Percentiles rank a stretch among this genome's conserved stretches.
Conservation (phyloP, 2,113 vertebrate species). For the Peromyscus californicus region DNA sequence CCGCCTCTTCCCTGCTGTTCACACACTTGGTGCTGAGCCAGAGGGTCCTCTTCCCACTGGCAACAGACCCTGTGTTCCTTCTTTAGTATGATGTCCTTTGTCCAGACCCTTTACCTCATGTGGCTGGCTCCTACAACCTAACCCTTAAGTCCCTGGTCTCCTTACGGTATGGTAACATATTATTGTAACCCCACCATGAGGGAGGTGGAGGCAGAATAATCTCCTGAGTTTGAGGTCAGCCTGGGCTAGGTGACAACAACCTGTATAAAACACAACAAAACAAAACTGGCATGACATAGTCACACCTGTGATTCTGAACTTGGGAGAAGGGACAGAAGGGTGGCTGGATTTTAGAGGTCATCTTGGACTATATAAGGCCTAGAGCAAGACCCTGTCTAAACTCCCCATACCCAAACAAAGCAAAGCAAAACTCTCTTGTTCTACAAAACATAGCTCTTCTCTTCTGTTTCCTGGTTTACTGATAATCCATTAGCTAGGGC, state of each 20-base stretch:
- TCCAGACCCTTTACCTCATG: not conserved
- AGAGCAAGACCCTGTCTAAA: not conserved
- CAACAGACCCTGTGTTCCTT: not conserved
- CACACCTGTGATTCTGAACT: not conserved
- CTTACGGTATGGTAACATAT: not conserved
- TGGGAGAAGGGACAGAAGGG: not conserved
- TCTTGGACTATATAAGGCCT: not conserved
- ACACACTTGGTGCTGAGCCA: not conserved
- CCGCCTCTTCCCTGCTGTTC: not conserved
- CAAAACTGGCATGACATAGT: not conserved
- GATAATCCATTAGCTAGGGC: not conserved
- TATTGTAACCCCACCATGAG: not conserved
- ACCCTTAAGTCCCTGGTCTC: not conserved
- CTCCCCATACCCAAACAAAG: not conserved
- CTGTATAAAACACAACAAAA: not conserved
- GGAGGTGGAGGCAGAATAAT: not conserved
- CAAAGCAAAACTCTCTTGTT: not conserved
- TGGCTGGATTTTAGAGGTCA: not conserved
- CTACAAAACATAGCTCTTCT: not conserved
- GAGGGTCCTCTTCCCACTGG: accelerated
- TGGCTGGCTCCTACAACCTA: not conserved
- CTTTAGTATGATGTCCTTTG: not conserved
- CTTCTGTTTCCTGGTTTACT: not conserved
- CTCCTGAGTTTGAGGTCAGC: not conserved
- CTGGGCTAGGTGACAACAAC: not conserved